Conservation (phyloP, 2,113 vertebrate genomes). For the Notarius lentiginosus region DNA sequence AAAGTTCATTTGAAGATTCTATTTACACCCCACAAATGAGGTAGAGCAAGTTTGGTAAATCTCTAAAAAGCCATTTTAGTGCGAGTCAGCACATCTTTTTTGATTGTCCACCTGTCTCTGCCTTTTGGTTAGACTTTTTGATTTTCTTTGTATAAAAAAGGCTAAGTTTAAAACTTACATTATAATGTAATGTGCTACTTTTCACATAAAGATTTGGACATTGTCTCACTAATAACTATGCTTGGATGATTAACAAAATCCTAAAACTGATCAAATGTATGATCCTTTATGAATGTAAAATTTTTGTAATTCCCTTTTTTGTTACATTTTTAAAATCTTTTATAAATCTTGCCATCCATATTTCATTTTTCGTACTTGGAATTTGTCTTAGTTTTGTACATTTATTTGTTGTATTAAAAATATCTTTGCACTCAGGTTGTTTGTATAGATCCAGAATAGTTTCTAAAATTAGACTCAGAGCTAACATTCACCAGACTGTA, state of each 20-base stretch:
- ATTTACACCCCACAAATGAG: neutral
- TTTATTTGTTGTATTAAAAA: neutral
- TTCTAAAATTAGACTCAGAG: neutral
- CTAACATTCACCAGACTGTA: neutral
- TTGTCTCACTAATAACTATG: neutral
- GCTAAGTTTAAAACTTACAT: neutral
- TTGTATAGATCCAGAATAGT: neutral
- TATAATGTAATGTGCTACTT: neutral
- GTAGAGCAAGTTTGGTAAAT: neutral
- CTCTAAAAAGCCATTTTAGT: neutral
- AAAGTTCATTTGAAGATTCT: neutral
- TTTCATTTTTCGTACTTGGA: neutral
- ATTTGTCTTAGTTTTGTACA: neutral
- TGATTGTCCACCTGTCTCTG: neutral
- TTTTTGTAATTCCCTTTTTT: neutral
- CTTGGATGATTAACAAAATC: neutral
- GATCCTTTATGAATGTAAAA: neutral
- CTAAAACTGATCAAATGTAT: neutral
- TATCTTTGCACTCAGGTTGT: neutral
- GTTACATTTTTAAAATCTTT: neutral
- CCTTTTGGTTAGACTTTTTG: neutral
- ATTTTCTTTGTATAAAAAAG: neutral
- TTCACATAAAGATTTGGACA: neutral
- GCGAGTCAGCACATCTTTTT: neutral
- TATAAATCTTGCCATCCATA: neutral